These are phyloP conservation scores for Coenonympha arcania DNA, from an alignment of 2,888 invertebrate genomes.

Conservation along the genomic window DNA sequence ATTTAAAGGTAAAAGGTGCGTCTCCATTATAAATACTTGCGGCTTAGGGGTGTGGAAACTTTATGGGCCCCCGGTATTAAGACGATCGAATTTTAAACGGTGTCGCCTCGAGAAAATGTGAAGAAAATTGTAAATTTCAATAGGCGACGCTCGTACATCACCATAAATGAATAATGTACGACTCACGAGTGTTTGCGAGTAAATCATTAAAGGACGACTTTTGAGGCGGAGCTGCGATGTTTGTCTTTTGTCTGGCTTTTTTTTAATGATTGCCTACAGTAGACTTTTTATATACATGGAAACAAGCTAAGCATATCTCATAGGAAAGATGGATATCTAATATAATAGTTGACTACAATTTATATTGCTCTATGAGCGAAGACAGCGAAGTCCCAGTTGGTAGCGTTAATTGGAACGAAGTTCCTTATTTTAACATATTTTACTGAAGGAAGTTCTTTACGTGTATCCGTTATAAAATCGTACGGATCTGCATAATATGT, in stretches of 20 bases:
- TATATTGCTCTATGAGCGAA: too few species aligned
- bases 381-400: too few species aligned
- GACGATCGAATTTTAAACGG: background rate
- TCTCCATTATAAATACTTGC: background rate
- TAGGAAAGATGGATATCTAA: too few species aligned
- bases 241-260: constrained; percentile 21
- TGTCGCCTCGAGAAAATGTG: constrained; percentile 20
- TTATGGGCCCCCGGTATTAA: background rate
- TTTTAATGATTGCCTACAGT: too few species aligned
- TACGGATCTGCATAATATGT: too few species aligned
- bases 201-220: constrained; percentile 1
- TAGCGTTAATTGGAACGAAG: too few species aligned
- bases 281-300: too few species aligned
- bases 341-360: too few species aligned
- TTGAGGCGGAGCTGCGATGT: constrained; percentile 23
- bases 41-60: constrained; percentile 1
- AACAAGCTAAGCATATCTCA: too few species aligned
- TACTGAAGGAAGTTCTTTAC: too few species aligned
- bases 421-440: too few species aligned
- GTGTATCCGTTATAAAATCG: too few species aligned
- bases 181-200: constrained; percentile 1
- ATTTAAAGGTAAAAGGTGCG: background rate
- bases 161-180: constrained; percentile 14
- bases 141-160: constrained; percentile 22
- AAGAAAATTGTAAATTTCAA: constrained; percentile 35